phyloP scores from a whole-genome alignment of 2,888 invertebrate genomes.

The Zhengitettix transpicula region DNA sequence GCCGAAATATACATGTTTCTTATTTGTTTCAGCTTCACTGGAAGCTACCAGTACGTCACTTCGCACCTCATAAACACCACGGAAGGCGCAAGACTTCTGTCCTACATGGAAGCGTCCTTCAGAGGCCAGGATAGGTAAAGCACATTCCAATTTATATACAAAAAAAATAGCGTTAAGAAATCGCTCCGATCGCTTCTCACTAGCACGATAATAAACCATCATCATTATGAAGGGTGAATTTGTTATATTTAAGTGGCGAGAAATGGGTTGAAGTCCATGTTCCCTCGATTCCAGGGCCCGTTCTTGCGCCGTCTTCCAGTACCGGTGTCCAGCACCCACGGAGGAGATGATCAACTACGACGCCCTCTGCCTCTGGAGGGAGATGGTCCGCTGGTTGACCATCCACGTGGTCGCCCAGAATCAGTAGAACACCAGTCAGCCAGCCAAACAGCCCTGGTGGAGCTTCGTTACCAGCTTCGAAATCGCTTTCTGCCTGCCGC shows the following conservation, averaged over 20 bases:
- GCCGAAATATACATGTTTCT: too few species aligned
- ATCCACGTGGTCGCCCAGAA: slow-evolving; percentile 18
- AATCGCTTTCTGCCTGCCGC: too few species aligned
- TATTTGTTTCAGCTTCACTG: slow-evolving; percentile 16
- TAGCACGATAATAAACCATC: too few species aligned
- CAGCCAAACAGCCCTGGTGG: too few species aligned
- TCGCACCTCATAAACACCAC: slow-evolving; percentile 17
- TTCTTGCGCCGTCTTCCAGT: slow-evolving; percentile 18
- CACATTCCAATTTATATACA: too few species aligned
- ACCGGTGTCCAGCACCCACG: slow-evolving; percentile 17
- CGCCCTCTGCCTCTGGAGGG: slow-evolving; percentile 19
- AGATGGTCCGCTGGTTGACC: slow-evolving; percentile 20
- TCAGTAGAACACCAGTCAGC: not conserved
- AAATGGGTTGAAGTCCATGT: too few species aligned
- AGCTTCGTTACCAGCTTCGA: too few species aligned
- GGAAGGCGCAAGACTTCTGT: slow-evolving; percentile 19
- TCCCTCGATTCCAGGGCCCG: slow-evolving; percentile 7
- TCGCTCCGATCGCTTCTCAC: too few species aligned
- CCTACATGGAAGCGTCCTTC: slow-evolving; percentile 20
- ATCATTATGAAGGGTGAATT: too few species aligned
- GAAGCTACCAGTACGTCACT: slow-evolving; percentile 16
- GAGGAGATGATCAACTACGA: slow-evolving; percentile 20
- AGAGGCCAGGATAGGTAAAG: slow-evolving; percentile 19
- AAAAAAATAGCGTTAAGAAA: too few species aligned
- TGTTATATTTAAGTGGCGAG: too few species aligned